These are phyloP conservation scores for Heterotis niloticus DNA, from an alignment of 2,113 vertebrate genomes.

Conservation along the genomic window DNA sequence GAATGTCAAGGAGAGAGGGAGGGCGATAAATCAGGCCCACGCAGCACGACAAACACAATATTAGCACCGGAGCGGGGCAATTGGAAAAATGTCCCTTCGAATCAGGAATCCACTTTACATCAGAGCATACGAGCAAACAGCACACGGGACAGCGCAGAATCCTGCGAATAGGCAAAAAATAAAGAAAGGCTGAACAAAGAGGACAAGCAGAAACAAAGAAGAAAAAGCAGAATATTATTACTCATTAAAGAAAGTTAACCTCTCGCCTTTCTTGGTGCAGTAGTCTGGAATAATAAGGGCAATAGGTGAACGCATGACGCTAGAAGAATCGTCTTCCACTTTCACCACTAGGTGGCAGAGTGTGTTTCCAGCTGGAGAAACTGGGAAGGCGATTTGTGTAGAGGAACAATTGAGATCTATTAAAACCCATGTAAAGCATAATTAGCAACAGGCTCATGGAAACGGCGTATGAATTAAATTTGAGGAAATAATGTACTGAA, in stretches of 20 bases:
- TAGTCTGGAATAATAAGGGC: slow-evolving; percentile 18
- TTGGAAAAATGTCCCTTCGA: slow-evolving; percentile 27
- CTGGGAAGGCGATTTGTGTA: background rate
- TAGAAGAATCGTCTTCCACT: background rate
- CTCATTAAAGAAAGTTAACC: slow-evolving; percentile 33
- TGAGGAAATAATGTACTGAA: slow-evolving; percentile 7
- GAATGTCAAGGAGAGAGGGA: slow-evolving; percentile 9
- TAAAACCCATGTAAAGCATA: slow-evolving; percentile 27
- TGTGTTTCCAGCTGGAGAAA: slow-evolving; percentile 6
- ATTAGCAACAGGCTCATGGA: slow-evolving; percentile 11
- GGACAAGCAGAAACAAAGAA: background rate
- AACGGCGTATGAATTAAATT: slow-evolving; percentile 20
- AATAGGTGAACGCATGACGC: background rate
- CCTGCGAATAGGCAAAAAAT: background rate
- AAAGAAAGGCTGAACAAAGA: background rate
- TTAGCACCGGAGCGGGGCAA: background rate
- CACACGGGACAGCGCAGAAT: background rate
- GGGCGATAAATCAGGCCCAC: slow-evolving; percentile 4
- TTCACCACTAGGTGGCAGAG: slow-evolving; percentile 24
- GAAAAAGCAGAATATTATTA: slow-evolving; percentile 26
- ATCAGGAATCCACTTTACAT: slow-evolving; percentile 28
- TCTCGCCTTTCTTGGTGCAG: slow-evolving; percentile 6
- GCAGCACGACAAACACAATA: slow-evolving; percentile 19
- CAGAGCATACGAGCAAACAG: background rate
- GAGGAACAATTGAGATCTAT: background rate